Evolutionary conservation across 2,797 vertebrate species (phyloP).

Genomic region (Melanogrammus aeglefinus): DNA sequence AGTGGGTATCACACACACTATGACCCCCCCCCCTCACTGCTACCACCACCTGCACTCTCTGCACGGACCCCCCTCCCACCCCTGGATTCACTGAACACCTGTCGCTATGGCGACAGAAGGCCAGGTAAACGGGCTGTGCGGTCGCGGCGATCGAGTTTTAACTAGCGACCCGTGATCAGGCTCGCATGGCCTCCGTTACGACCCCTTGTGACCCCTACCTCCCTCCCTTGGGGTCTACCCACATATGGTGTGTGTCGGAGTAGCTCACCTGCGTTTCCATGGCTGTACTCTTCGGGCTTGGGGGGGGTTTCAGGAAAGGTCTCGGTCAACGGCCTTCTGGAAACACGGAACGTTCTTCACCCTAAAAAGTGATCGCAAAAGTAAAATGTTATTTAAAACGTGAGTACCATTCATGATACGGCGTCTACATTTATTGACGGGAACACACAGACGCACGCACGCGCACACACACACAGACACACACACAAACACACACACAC

Average conservation of each 20-base stretch:
- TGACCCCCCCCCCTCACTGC: not conserved
- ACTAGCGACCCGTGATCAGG: constrained; percentile 38
- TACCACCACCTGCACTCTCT: constrained; percentile 4
- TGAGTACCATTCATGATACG: no score
- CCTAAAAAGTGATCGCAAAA: no score
- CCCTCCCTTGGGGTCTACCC: constrained; percentile 7
- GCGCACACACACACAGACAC: no score
- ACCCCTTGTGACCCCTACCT: constrained; percentile 24
- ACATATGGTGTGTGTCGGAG: not conserved
- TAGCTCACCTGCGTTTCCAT: no score
- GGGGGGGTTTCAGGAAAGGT: no score
- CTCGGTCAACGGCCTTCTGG: no score
- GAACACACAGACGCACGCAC: no score
- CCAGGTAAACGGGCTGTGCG: constrained; percentile 31
- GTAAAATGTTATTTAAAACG: no score
- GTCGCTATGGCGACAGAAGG: constrained; percentile 46
- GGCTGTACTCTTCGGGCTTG: no score
- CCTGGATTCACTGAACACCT: constrained; percentile 37
- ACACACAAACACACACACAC: no score
- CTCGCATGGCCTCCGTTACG: constrained; percentile 25
- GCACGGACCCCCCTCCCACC: constrained; percentile 40
- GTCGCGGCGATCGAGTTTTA: constrained; percentile 47
- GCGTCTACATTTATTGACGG: constrained; percentile 11
- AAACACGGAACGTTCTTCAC: no score
- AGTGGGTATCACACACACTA: not conserved